Evolutionary conservation across 2,797 vertebrate species (phyloP), one percentile per base, ranked within the genome.

Genomic region (Prunella strophiata): DNA sequence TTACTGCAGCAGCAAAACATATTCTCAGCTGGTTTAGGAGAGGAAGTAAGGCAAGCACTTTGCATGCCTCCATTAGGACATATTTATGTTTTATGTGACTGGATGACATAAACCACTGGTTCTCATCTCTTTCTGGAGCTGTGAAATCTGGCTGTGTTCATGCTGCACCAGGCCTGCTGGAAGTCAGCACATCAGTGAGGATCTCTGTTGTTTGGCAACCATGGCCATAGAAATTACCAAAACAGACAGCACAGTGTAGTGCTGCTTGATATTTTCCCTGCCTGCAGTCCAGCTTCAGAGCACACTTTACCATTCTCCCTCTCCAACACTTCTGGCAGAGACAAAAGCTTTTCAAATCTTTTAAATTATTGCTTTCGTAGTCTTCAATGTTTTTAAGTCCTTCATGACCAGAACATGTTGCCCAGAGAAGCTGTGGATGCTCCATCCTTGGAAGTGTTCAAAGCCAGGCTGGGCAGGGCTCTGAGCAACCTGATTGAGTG

Each of bases 1-100:
- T 79, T 34, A 79, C 79, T 84, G 59, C 59, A 76, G 23, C 55
- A 90, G 59, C 66, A 52, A 66, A 88, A 68, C 19, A 6, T 40
- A 29, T 70, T 91, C 82, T 85, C 62, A 92, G 65, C 62, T 92
- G 85, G 58, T 30, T 79, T 62, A 72, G 84, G 61, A 81, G 43
- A 80, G 50, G 78, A 96, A 88, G 73, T 50, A 81, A 91, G 17
- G 70, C 79, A 67, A 88, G 66, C 26, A 67, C 48, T 92, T 47
- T 73, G 70, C 51, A 59, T 89, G 42, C 74, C 71, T 83, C 71
- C 38, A 55, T 66, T 85, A 94, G 86, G 88, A 66, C 83, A 11
- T 76, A 84, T 91, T 86, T 95, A 50, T 85, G 63, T 79, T 79
- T 89, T 94, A 54, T 90, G 40, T 88, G 88, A 40, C 85, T 76